Evolutionary conservation across 2,888 invertebrate genomes (phyloP).

Genomic region (Octodonta nipae): DNA sequence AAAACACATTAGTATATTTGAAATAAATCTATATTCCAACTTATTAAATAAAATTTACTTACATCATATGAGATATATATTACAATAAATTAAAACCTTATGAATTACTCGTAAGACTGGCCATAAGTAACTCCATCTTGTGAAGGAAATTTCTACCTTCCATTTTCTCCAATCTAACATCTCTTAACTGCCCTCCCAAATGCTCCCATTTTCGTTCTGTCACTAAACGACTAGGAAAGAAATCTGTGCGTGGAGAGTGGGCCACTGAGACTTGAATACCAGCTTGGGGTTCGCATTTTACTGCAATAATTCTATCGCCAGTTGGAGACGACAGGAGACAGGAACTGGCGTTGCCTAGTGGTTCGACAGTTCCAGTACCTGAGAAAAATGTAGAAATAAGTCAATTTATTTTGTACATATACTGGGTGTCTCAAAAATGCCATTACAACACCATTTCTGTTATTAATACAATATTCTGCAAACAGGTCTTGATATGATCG

Average conservation of each 20-base stretch:
- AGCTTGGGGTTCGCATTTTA: conserved; percentile 77
- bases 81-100: conserved; percentile 22
- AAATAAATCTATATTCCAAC: too few species aligned
- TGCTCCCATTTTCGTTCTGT: conserved; percentile 89
- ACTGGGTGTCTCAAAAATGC: too few species aligned
- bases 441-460: too few species aligned
- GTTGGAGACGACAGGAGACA: conserved; percentile 82
- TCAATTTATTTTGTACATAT: too few species aligned
- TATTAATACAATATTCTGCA: too few species aligned
- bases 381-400: too few species aligned
- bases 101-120: conserved; percentile 65
- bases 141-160: conserved; percentile 92
- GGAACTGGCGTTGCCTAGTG: conserved; percentile 82
- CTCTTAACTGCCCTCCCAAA: conserved; percentile 81
- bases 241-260: conserved; percentile 76
- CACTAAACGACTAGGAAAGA: conserved; percentile 74
- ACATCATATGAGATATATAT: too few species aligned
- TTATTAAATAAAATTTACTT: too few species aligned
- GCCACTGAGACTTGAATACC: conserved; percentile 84
- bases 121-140: conserved; percentile 93
- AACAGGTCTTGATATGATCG: too few species aligned
- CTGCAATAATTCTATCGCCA: conserved; percentile 74
- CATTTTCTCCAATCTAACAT: conserved; percentile 83
- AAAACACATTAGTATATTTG: too few species aligned
- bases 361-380: conserved; percentile 67